A percentile compares a stretch with the other conserved stretches of the same genome.
Conservation (phyloP, 2,888 invertebrate species). For the Apodemia hepburni region DNA sequence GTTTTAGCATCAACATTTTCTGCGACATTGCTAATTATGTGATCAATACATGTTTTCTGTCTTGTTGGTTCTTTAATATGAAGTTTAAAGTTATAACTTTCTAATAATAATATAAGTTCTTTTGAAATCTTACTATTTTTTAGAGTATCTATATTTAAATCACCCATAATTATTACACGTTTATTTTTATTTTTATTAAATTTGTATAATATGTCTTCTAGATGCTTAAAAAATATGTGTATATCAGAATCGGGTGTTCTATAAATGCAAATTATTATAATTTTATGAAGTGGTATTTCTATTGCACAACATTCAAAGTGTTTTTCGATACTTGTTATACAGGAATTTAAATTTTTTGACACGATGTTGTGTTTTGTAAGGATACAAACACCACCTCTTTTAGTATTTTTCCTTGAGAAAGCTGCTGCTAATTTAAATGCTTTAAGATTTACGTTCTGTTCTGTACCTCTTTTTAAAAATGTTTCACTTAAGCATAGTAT, state of each 20-base stretch:
- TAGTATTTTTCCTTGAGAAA: neutral
- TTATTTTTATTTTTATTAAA: neutral
- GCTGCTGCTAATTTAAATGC: neutral
- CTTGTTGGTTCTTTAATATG: neutral
- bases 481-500: neutral
- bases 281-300: neutral
- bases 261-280: neutral
- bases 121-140: neutral
- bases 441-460: neutral
- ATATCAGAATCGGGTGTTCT: neutral
- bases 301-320: conserved; percentile 5
- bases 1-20: neutral
- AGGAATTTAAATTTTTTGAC: neutral
- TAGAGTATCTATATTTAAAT: neutral
- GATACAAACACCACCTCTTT: neutral
- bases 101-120: neutral
- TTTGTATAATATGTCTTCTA: neutral
- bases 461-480: neutral
- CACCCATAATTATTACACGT: neutral
- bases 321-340: neutral
- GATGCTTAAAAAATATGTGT: neutral
- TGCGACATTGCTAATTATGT: neutral
- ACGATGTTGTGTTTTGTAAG: neutral
- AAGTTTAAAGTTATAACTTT: neutral
- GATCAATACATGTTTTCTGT: neutral